Evolutionary conservation across 2,113 vertebrate genomes (phyloP), one percentile per base, ranked within the genome.

Genomic region (Pholis gunnellus): DNA sequence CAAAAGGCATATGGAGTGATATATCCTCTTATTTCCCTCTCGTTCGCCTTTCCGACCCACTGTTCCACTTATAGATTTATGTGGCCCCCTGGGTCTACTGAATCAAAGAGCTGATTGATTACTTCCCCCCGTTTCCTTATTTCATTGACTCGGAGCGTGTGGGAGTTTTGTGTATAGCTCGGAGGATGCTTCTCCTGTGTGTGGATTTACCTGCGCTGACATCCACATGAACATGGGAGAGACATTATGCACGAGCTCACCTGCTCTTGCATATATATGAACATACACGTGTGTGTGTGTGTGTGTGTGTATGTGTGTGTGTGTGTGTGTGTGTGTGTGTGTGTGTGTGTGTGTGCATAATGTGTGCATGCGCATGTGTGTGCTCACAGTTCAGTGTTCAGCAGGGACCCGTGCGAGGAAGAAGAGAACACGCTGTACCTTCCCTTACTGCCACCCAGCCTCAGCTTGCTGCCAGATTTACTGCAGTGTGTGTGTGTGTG

Each of bases 351-450:
- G 77, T 63, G 67, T 48, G 66, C 25, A 27, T 71, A 50, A 38
- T 59, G 81, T 77, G 75, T 60, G 48, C 72, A 18, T 78, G 75
- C 48, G 14, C 22, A 60, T 81, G 72, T 69, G 69, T 72, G 75
- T 42, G 83, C 72, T 60, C 59, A 48, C 34, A 38, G 81, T 73
- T 74, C 29, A 81, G 70, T 63, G 70, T 75, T 80, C 70, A 87
- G 78, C 63, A 74, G 64, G 80, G 73, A 89, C 87, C 74, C 75
- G 73, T 82, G 86, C 82, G 91, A 86, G 61, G 75, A 86, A 72
- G 85, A 64, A 86, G 81, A 79, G 94, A 94, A 94, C 94, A 92
- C 31, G 38, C 72, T 92, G 94, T 94, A 91, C 92, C 92, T 91
- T 90, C 83, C 78, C 87, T 88, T 92, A 88, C 79, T 88, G 86